Evolutionary conservation across 2,888 invertebrate species (phyloP), one percentile per base, ranked within the genome.

Genomic region (Erynnis tages): DNA sequence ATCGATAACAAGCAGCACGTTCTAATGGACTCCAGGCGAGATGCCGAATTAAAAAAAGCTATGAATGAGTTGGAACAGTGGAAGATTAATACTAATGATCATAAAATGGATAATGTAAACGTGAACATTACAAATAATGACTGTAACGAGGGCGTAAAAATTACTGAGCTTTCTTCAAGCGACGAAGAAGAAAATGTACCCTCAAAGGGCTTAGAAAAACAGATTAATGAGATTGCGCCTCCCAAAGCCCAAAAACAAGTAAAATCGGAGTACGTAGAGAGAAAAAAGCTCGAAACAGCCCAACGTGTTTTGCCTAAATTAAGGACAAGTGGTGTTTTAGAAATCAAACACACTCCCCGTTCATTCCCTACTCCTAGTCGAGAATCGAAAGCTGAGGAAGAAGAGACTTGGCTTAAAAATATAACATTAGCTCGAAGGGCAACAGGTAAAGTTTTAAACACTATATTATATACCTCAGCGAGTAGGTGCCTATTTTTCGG

Each of bases 331-430:
- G 91, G 90, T 4, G 88, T 86, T 29, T 90, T 96, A 45, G 87
- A 91, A 58, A 91, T 96, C 6, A 91, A 83, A 21, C 96, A 96
- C 69, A 95, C 96, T 0, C 92, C 93, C 6, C 88, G 97, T 49
- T 91, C 91, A 14, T 96, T 97, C 71, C 94, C 95, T 0, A 96
- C 97, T 1, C 96, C 97, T 0, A 93, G 93, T 45, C 86, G 96
- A 55, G 95, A 96, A 75, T 95, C 95, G 0, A 87, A 89, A 41
- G 87, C 91, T 10, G 79, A 88, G 0, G 93, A 94, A 69, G 96
- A 97, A 76, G 92, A 94, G 61, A 93, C 94, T 83, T 97, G 96
- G 95, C 75, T 96, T 56, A 90, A 91, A 59, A 96, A 96, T 71
- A 94, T 96, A 66, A 93, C 93, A 1, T 91, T 93, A 67, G 94